These are phyloP conservation scores for Papilio helenus DNA, from an alignment of 1,140 invertebrate species.

Conservation along the genomic window DNA sequence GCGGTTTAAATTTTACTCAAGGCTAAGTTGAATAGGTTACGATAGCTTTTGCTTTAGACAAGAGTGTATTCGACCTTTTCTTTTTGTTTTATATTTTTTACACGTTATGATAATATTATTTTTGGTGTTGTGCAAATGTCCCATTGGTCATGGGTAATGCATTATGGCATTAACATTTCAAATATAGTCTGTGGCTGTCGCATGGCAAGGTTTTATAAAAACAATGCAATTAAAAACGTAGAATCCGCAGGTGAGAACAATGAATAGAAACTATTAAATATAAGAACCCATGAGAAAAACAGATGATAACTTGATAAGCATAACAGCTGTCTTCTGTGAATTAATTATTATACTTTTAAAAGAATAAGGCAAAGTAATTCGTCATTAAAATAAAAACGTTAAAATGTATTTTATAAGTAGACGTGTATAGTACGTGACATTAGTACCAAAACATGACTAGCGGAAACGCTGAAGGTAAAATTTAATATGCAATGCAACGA, in stretches of 20 bases:
- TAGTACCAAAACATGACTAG: conserved; percentile 7
- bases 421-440: not conserved
- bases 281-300: conserved; percentile 1
- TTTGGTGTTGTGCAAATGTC: too few relatives aligned
- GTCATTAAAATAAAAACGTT: not conserved
- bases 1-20: conserved; percentile 16
- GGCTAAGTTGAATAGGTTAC: conserved; percentile 1
- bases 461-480: conserved; percentile 2
- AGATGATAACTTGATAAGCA: not conserved
- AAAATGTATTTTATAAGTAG: too few relatives aligned
- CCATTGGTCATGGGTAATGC: too few relatives aligned
- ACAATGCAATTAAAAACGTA: not conserved
- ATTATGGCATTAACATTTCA: not conserved
- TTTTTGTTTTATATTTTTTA: not conserved
- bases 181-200: not conserved
- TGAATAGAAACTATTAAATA: not conserved
- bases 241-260: not conserved
- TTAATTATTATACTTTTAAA: not conserved
- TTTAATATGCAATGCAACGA: conserved; percentile 10
- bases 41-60: not conserved
- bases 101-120: not conserved
- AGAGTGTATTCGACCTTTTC: not conserved
- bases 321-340: not conserved
- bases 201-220: not conserved
- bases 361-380: not conserved